Evolutionary conservation across 2,888 invertebrate species (phyloP), one percentile per base, ranked within the genome.

Genomic region (Scaptomyza polygonia): DNA sequence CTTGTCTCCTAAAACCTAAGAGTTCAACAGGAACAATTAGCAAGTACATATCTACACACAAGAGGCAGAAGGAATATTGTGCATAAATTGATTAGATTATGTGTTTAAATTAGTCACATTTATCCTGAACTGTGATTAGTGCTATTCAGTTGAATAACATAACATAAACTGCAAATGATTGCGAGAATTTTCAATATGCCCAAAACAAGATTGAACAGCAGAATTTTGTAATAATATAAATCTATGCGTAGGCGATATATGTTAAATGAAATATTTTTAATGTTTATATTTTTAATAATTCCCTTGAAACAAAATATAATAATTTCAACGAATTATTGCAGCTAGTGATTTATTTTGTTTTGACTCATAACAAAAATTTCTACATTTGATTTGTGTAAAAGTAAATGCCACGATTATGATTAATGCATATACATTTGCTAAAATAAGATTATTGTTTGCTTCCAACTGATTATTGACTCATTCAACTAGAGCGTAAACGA

Each of bases 71-170:
- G n/a, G n/a, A n/a, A n/a, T n/a, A n/a, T n/a, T 69, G 48, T 51
- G 62, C 67, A 77, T 74, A 65, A 65, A 61, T 77, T 71, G 21
- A 45, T 42, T 12, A 62, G 49, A 67, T 74, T 59, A 54, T 62
- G 48, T 43, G 7, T 14, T 21, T 14, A 39, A 34, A 34, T n/a
- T 32, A 16, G 4, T 1, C 9, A 47, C 47, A 54, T 58, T 29
- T 49, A 53, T 53, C 1, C n/a, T 0, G 6, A 53, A 34, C 36
- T 18, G 21, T 3, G 7, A 18, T 11, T 18, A 9, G 18, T 21
- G 8, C 18, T 2, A n/a, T 29, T 56, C 14, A 36, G 44, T 32
- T 34, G 12, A 0, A 25, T 25, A 54, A 16, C 14, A 44, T 21
- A 30, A 30, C 18, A 21, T 53, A 21, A 21, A n/a, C 8, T 32